A percentile compares a stretch with the other conserved stretches of the same genome.
These are phyloP conservation scores for Watsonalla cultraria DNA, from an alignment of 2,888 invertebrate species.

Conservation along the genomic window DNA sequence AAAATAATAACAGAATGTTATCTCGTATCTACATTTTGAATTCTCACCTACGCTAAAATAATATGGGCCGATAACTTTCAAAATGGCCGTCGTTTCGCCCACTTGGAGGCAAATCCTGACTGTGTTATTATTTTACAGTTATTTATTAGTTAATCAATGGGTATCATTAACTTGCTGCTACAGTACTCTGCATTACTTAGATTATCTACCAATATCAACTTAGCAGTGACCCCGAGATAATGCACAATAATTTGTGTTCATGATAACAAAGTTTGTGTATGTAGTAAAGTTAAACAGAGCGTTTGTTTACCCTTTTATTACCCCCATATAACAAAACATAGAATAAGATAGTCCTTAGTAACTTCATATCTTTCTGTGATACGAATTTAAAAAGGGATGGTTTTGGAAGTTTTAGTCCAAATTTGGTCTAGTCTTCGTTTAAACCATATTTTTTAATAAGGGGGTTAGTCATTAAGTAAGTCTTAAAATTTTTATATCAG, in stretches of 20 bases:
- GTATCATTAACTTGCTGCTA: background rate
- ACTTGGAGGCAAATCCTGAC: slow-evolving; percentile 42
- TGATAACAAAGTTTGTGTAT: background rate
- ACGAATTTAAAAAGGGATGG: too few relatives aligned
- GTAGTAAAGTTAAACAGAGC: background rate
- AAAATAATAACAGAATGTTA: slow-evolving; percentile 16
- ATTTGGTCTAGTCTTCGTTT: too few relatives aligned
- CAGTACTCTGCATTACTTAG: background rate
- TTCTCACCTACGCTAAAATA: slow-evolving; percentile 60
- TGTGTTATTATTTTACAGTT: slow-evolving; percentile 27
- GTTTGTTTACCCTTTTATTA: too few relatives aligned
- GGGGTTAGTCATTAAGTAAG: too few relatives aligned
- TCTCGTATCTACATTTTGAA: slow-evolving; percentile 35
- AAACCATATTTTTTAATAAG: too few relatives aligned
- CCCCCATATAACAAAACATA: too few relatives aligned
- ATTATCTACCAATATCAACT: background rate
- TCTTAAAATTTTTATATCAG: too few relatives aligned
- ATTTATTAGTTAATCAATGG: background rate
- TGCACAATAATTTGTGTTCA: too few relatives aligned
- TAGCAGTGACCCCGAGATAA: background rate
- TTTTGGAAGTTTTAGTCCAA: too few relatives aligned
- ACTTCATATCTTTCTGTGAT: too few relatives aligned
- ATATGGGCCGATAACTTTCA: slow-evolving; percentile 48
- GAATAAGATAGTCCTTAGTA: too few relatives aligned
- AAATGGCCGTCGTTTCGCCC: slow-evolving; percentile 65